phyloP scores from a whole-genome alignment of 2,113 vertebrate species.

The Eolophus roseicapilla region DNA sequence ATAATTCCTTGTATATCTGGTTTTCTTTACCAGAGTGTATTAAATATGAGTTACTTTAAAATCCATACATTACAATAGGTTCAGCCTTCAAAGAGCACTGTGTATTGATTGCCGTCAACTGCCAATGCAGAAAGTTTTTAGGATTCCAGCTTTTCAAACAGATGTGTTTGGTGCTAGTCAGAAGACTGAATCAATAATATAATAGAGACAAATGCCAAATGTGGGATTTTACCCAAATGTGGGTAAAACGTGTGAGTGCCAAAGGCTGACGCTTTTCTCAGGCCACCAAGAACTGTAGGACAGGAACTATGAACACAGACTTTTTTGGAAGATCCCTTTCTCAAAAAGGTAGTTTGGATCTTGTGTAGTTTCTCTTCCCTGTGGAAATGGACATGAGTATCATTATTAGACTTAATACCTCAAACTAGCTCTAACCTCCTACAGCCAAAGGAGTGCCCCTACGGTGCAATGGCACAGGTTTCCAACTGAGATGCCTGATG shows the following conservation, averaged over 20 bases:
- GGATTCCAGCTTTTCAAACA: background rate
- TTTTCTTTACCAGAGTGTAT: background rate
- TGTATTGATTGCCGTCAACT: background rate
- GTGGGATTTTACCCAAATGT: background rate
- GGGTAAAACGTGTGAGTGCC: background rate
- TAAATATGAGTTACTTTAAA: background rate
- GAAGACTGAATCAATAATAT: background rate
- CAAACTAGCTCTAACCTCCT: background rate
- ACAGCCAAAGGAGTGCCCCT: accelerated
- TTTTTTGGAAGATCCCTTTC: background rate
- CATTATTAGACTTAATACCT: accelerated
- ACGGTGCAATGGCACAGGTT: accelerated
- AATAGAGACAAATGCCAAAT: background rate
- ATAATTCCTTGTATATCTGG: background rate
- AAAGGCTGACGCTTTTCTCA: background rate
- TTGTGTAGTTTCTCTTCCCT: background rate
- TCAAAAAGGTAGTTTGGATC: background rate
- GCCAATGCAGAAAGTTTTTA: background rate
- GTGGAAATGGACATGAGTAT: accelerated
- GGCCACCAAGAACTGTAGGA: background rate
- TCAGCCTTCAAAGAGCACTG: background rate
- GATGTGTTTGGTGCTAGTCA: background rate
- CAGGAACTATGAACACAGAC: accelerated
- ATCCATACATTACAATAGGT: background rate
- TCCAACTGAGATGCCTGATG: accelerated